Evolutionary conservation across 2,113 vertebrate genomes (phyloP), one percentile per base, ranked within the genome.

Genomic region (Malurus elegans): DNA sequence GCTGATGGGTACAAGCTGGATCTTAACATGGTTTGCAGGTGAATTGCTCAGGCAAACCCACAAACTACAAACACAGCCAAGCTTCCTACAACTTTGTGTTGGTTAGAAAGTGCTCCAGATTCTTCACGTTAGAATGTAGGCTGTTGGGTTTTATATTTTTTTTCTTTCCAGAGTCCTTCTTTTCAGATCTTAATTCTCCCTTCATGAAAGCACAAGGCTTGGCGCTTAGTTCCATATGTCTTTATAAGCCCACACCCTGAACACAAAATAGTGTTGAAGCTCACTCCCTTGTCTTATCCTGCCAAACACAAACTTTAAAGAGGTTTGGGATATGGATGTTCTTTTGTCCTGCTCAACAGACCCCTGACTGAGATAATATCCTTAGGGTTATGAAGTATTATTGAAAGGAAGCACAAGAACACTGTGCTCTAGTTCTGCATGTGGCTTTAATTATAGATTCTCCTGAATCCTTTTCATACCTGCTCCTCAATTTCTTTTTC

Each of bases 301-400:
- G 88, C 96, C 95, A 94, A 96, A 93, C 8, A 75, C 72, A 94
- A 92, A 90, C 94, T 90, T 96, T 93, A 89, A 94, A 96, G 88
- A 89, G 67, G 53, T 96, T 95, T 94, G 83, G 84, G 83, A 70
- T 95, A 28, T 90, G 80, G 93, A 64, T 58, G 72, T 92, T 92
- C 85, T 86, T 92, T 94, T 92, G 88, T 96, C 93, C 80, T 85
- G 80, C 78, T 93, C 92, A 86, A 44, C 88, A 82, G 93, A 86
- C 93, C 86, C 65, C 94, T 50, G 86, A 89, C 78, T 56, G 94
- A 88, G 94, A 95, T 95, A 95, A 96, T 96, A 94, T 96, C 94
- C 88, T 95, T 72, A 57, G 51, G 81, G 82, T 78, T 86, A 85
- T 89, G 79, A 92, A 94, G 67, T 86, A 74, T 94, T 96, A 89